Evolutionary conservation across 2,888 invertebrate genomes (phyloP), one percentile per base, ranked within the genome.

Genomic region (Prenolepis imparis): DNA sequence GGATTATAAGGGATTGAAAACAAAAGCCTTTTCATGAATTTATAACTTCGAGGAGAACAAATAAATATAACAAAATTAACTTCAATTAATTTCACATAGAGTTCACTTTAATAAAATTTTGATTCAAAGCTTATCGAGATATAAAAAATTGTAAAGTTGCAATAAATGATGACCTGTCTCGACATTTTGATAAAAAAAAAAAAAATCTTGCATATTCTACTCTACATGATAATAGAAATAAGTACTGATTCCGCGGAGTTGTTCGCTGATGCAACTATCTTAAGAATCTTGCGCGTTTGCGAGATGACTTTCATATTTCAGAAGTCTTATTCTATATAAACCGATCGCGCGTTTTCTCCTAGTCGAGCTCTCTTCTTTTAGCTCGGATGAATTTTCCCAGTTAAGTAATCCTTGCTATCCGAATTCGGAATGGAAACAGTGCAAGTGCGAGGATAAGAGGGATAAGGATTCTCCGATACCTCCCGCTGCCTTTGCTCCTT

Each of bases 321-420:
- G 12, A 36, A 61, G 70, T 64, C 84, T 86, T 84, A 86, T 86
- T 84, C 68, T 66, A 72, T 48, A 39, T 21, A 72, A 77, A 70
- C 66, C 86, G 86, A 88, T 86, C 73, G 28, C 28, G 28, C 28
- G 63, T 78, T 61, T 44, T 64, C 64, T 28, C 64, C 78, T 78
- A 82, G 48, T 73, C 78, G 82, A 63, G 12, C 41, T 48, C 36
- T 77, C 84, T 89, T 77, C 86, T 89, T 89, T 90, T 88, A 89
- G 89, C 88, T 87, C 84, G 84, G 88, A 87, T 89, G 89, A 90
- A 89, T 91, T 90, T 90, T 90, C 82, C 85, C 86, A 89, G 90
- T 91, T 90, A 87, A 90, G 88, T 92, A 93, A 92, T 93, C 91
- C 91, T 86, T 81, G 89, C 87, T 90, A 82, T 84, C 48, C 88